Evolutionary conservation across 2,113 vertebrate species (phyloP).

Genomic region (Sceloporus undulatus): DNA sequence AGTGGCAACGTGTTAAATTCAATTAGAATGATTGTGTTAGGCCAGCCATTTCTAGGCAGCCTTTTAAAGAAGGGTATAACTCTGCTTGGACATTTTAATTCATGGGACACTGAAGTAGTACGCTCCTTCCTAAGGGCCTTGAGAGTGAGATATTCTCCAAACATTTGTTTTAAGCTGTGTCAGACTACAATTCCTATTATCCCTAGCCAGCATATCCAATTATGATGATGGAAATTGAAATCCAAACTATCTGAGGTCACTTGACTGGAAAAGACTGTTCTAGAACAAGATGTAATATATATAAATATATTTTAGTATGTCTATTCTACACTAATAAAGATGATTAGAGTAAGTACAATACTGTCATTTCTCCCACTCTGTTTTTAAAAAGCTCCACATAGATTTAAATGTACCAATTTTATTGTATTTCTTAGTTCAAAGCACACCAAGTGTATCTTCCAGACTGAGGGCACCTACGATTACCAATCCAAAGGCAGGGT

Average conservation of each 20-base stretch:
- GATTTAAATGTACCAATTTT: conserved; percentile 15
- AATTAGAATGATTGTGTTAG: background rate
- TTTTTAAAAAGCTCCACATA: background rate
- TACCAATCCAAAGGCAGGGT: background rate
- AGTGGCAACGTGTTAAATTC: background rate
- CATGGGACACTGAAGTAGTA: background rate
- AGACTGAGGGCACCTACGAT: background rate
- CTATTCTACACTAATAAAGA: background rate
- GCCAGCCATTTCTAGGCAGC: background rate
- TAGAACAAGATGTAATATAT: background rate
- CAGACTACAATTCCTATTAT: background rate
- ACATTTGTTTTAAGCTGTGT: background rate
- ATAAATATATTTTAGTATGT: background rate
- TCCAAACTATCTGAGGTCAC: background rate
- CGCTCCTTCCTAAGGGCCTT: background rate
- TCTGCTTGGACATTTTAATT: background rate
- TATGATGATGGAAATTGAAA: background rate
- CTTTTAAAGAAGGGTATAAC: background rate
- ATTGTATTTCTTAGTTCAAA: background rate
- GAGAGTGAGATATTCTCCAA: background rate
- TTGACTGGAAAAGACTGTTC: background rate
- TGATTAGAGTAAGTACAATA: background rate
- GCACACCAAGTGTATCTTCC: background rate
- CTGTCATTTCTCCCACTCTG: background rate
- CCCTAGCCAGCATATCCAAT: background rate